Evolutionary conservation across 2,797 vertebrate species (phyloP).

Genomic region (Poecilia velifera): DNA sequence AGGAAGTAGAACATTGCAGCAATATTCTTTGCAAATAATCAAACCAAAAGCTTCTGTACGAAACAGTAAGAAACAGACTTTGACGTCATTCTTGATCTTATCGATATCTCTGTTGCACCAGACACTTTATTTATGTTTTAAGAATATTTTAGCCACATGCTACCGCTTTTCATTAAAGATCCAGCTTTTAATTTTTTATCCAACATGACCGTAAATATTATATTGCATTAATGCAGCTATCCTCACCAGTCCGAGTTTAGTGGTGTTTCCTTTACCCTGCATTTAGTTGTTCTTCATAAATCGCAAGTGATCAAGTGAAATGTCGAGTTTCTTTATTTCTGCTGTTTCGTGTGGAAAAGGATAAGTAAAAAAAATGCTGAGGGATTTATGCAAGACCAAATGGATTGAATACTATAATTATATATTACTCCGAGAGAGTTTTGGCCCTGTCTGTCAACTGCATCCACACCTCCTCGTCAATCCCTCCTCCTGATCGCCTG

Average conservation of each 20-base stretch:
- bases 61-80: background rate
- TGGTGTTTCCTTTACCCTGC: background rate
- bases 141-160: background rate
- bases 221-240: background rate
- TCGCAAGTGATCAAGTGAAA: background rate
- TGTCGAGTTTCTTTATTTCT: background rate
- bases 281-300: background rate
- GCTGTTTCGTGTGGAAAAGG: background rate
- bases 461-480: background rate
- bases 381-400: slow-evolving; percentile 22
- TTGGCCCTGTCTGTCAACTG: slow-evolving; percentile 29
- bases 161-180: background rate
- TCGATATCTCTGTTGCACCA: background rate
- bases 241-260: background rate
- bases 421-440: slow-evolving; percentile 25
- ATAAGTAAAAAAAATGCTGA: background rate
- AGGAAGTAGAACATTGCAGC: background rate
- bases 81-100: background rate
- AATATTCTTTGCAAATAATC: background rate
- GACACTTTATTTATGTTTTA: background rate
- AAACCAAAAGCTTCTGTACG: background rate
- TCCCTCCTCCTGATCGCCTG: slow-evolving; percentile 34
- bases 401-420: slow-evolving; percentile 18
- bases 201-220: background rate
- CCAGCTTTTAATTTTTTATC: background rate